phyloP scores from a whole-genome alignment of 2,797 vertebrate genomes.

The Cuculus canorus region DNA sequence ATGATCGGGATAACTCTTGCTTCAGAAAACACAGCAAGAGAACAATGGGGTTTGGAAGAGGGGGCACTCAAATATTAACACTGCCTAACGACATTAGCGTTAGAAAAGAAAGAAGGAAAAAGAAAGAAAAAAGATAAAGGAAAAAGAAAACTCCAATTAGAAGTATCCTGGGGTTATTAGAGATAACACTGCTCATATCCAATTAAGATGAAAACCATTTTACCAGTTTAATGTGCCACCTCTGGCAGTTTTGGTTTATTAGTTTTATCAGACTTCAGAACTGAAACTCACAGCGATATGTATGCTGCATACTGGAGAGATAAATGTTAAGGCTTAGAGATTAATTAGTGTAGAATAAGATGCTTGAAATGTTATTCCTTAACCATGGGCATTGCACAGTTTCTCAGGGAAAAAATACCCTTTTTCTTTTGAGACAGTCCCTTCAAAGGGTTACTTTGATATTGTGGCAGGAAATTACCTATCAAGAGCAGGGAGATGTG shows the following conservation, averaged over 20 bases:
- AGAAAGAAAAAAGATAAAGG: neutral
- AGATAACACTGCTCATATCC: slow-evolving; percentile 81
- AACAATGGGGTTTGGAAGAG: neutral
- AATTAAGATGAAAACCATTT: slow-evolving; percentile 86
- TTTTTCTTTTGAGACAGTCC: neutral
- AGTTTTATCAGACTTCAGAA: slow-evolving; percentile 83
- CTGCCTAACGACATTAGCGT: slow-evolving; percentile 71
- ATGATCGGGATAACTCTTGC: slow-evolving; percentile 34
- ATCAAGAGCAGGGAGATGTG: neutral
- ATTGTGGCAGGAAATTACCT: neutral
- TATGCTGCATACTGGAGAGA: slow-evolving; percentile 72
- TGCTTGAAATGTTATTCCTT: slow-evolving; percentile 72
- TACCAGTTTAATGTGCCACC: slow-evolving; percentile 82
- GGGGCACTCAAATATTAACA: slow-evolving; percentile 54
- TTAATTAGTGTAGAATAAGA: slow-evolving; percentile 77
- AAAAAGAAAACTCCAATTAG: slow-evolving; percentile 80
- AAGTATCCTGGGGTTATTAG: slow-evolving; percentile 84
- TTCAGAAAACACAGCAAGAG: neutral
- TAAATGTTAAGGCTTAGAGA: slow-evolving; percentile 65
- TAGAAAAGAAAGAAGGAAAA: slow-evolving; percentile 54
- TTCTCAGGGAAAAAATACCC: neutral
- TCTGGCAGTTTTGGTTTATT: slow-evolving; percentile 83
- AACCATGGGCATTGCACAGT: slow-evolving; percentile 27
- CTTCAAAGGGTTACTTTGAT: neutral
- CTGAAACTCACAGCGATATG: slow-evolving; percentile 73